A percentile compares a stretch with the other conserved stretches of the same genome.
These are phyloP conservation scores for Dichetophora obliterata DNA, from an alignment of 2,888 invertebrate species.

Conservation along the genomic window DNA sequence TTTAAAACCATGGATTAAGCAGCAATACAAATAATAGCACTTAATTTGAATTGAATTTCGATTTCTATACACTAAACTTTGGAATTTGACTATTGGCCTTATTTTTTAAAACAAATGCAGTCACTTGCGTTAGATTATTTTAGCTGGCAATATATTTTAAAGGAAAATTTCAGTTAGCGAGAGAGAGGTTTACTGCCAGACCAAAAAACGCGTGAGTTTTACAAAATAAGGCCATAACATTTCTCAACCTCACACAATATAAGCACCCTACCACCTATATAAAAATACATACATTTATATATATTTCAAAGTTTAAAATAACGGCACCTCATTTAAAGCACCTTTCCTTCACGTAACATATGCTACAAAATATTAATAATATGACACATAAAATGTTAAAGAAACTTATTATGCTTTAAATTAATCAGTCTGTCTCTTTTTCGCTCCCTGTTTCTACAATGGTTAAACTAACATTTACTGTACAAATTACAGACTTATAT, in stretches of 20 bases:
- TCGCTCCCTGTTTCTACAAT: neutral
- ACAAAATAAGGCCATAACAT: too few relatives aligned
- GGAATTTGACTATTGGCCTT: neutral
- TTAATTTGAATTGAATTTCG: conserved; percentile 22
- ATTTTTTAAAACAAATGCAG: too few relatives aligned
- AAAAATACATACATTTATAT: neutral
- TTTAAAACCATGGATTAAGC: neutral
- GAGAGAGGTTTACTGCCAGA: too few relatives aligned
- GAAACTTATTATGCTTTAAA: neutral
- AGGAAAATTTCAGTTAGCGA: too few relatives aligned
- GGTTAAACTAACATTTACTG: neutral
- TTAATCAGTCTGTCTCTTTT: conserved; percentile 1
- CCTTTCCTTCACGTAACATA: neutral
- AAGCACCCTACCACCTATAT: neutral
- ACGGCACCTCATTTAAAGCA: neutral
- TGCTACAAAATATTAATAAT: neutral
- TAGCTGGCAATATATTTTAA: too few relatives aligned
- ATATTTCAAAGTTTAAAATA: neutral
- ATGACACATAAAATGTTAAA: too few relatives aligned
- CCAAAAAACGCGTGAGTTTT: too few relatives aligned
- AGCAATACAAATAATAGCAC: neutral
- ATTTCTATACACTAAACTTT: neutral
- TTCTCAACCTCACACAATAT: neutral
- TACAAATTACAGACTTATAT: neutral
- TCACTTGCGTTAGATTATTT: too few relatives aligned